Base-by-base conservation (phyloP, 2,888 invertebrate genomes). In the Laothoe populi region DNA sequence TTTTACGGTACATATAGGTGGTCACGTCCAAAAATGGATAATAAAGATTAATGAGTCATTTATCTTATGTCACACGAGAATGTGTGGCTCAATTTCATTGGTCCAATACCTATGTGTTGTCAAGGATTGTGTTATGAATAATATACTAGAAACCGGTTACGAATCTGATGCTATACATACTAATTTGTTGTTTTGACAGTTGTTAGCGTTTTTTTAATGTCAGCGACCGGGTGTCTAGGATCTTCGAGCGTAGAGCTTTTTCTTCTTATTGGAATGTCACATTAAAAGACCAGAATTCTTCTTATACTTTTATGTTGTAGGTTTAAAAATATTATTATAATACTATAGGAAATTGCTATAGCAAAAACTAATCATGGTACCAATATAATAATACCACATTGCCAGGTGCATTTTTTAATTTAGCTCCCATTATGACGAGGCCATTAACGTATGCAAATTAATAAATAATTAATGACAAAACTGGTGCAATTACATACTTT, bases 401-500 rank as follows among this genome's bases (percentile, higher is more conserved):
- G n/a, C n/a, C n/a, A n/a, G n/a, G n/a, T n/a, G n/a, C n/a, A n/a
- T n/a, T n/a, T n/a, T n/a, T n/a, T n/a, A n/a, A n/a, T n/a, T n/a
- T n/a, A n/a, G n/a, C 7, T 31, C 31, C 31, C 31, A 5, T 53
- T 35, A 19, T 11, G 1, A 26, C 0, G 26, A 26, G 7, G 49
- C 26, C n/a, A 31, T 31, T 49, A 53, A 48, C 21, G 60, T 53
- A 24, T 61, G 49, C 49, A 53, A 42, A 53, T n/a, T 53, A 62
- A 66, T 62, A 63, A 62, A 63, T 64, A 63, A 64, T 49, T 63
- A 73, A 73, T 19, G 0, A 40, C 13, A 60, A 38, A 49, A 40
- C 23, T 16, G 62, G 64, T 64, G 61, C 68, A 83, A 82, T 84
- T 79, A 81, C 53, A 71, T 57, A 72, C 82, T 86, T 82, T 84